Evolutionary conservation across 2,888 invertebrate genomes (phyloP), one percentile per base, ranked within the genome.

Genomic region (Perithous albicinctus): DNA sequence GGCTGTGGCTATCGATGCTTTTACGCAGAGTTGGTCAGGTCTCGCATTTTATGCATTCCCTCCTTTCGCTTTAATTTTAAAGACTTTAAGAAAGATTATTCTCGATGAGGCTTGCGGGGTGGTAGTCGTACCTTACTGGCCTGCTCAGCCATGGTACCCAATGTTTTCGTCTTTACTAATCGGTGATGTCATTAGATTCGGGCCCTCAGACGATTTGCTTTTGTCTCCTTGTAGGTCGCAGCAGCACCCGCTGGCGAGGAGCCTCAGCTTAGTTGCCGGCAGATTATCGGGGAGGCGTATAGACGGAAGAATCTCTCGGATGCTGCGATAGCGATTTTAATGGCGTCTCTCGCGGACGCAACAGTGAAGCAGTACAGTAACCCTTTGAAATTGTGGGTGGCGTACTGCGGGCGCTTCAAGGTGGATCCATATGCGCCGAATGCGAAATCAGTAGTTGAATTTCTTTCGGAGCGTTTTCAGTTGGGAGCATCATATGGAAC

Each of bases 401-500:
- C 32, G 5, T 51, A 48, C 35, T 46, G 54, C 43, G 18, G 23
- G 43, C 10, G 18, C 6, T 10, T 26, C 10, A 51, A 78, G 10
- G 41, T 72, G n/a, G 63, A 78, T n/a, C 64, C 20, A 6, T 78
- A 41, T 38, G 29, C 46, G 12, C 63, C 67, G n/a, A 18, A 59
- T 8, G 61, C 35, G 23, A 20, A 41, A 2, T 18, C 38, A 4
- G 67, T 77, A 5, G 26, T 81, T 1, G 29, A 77, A 5, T 77
- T 73, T 67, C 54, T 77, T 2, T 66, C 81, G 10, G 38, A 32
- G 3, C 64, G 67, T 46, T 77, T 76, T 41, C 32, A 81, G 0
- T 15, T 54, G 1, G 77, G 73, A 35, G 77, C 73, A 1, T 43
- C 73, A 1, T 67, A 81, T 35, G 77, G 67, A 10, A 67, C 77